Base-by-base conservation (phyloP, 1,140 invertebrate genomes). In the Drosophila pandora region DNA sequence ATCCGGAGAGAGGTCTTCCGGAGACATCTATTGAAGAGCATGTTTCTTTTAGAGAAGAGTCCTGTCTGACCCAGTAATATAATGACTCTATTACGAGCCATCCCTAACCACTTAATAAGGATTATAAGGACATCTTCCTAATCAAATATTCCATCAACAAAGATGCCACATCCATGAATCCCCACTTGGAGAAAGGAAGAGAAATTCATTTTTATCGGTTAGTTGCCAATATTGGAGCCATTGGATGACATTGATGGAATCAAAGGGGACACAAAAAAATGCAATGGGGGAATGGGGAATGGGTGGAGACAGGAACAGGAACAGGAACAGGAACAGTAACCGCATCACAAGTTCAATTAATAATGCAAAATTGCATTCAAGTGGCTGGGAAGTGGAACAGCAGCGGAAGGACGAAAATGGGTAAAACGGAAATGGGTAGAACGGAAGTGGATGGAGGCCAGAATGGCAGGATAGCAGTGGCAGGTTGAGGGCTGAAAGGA, bases 281-380 rank as follows among this genome's bases (percentile, higher is more conserved):
- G 34, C 10, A 37, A n/a, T n/a, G 8, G 22, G 28, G 53, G 8
- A 17, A 17, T 17, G 17, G 17, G 17, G 17, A 17, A 17, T 17
- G 17, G 17, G 17, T 17, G 17, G 17, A 17, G 17, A 17, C 17
- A 17, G 17, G 17, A 17, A 17, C 17, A 17, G 17, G 17, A 17
- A 17, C 17, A 17, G 17, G 17, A 17, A 17, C 17, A 17, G 8
- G 4, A 25, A 25, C 57, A 45, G 60, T 10, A 54, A 67, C 65
- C 65, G 61, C 65, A 69, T 32, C 50, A 48, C 58, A 73, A 74
- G 60, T 74, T 64, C 48, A 74, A 83, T 74, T 78, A 60, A 67
- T 55, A 72, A 54, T 65, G 62, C 61, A 50, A 60, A 68, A 75
- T 63, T 74, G 71, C 69, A 73, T 48, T 70, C 58, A 37, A 50